Evolutionary conservation across 2,888 invertebrate species (phyloP).

Genomic region (Catocala nupta): DNA sequence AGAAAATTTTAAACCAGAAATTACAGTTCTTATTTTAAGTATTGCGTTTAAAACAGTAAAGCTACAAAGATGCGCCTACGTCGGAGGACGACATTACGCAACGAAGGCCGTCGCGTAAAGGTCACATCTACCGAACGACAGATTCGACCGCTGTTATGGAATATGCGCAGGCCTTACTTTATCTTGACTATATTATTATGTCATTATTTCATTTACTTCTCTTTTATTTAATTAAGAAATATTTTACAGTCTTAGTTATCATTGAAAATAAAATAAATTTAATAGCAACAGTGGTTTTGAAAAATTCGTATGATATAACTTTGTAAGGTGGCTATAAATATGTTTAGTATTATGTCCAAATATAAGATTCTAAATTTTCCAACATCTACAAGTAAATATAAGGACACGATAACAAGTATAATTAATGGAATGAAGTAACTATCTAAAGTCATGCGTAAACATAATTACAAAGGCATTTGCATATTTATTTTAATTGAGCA

Average conservation of each 20-base stretch:
- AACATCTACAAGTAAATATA: background rate
- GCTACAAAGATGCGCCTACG: slow-evolving; percentile 43
- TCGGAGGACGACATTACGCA: slow-evolving; percentile 57
- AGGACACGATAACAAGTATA: background rate
- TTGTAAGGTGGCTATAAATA: too few species aligned
- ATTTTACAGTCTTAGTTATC: too few species aligned
- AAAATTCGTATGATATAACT: too few species aligned
- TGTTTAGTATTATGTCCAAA: too few species aligned
- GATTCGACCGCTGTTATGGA: slow-evolving; percentile 41
- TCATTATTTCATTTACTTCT: too few species aligned
- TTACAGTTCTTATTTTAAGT: slow-evolving; percentile 36
- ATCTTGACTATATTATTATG: background rate
- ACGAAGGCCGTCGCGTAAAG: slow-evolving; percentile 58
- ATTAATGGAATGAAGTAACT: background rate
- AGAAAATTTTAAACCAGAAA: slow-evolving; percentile 20
- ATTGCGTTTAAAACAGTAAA: slow-evolving; percentile 35
- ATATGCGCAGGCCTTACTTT: slow-evolving; percentile 18
- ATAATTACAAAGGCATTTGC: background rate
- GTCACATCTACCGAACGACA: slow-evolving; percentile 46
- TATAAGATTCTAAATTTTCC: too few species aligned
- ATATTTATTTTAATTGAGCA: slow-evolving; percentile 3
- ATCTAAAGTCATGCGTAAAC: background rate
- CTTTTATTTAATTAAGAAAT: too few species aligned
- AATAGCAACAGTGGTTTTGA: too few species aligned
- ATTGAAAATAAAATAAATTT: too few species aligned